Evolutionary conservation across 1,140 invertebrate genomes (phyloP).

Genomic region (Coenobita brevimanus): DNA sequence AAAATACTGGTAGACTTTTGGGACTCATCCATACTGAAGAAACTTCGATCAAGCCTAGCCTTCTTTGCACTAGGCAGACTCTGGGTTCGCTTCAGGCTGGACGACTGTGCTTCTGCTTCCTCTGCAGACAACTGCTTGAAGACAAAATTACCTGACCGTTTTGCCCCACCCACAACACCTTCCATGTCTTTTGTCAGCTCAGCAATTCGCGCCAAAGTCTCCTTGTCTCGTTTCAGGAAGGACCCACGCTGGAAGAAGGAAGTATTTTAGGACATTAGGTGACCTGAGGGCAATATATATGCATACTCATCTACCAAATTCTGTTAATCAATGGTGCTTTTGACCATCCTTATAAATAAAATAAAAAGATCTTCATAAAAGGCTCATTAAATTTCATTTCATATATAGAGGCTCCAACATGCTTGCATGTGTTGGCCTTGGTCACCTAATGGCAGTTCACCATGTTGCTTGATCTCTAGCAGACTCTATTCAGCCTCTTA

Average conservation of each 20-base stretch:
- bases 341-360: too few species aligned
- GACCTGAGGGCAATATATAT: too few species aligned
- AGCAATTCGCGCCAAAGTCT: constrained; percentile 58
- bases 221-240: constrained; percentile 59
- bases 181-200: constrained; percentile 59
- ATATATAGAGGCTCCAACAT: too few species aligned
- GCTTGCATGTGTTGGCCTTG: too few species aligned
- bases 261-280: too few species aligned
- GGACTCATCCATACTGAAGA: constrained; percentile 4
- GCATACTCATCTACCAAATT: too few species aligned
- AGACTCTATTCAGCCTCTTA: too few species aligned
- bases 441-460: too few species aligned
- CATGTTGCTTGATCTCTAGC: too few species aligned
- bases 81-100: background rate
- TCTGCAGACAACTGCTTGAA: constrained; percentile 64
- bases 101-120: constrained; percentile 42
- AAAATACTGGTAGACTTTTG: constrained; percentile 47
- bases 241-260: constrained; percentile 60
- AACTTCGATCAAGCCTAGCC: constrained; percentile 31
- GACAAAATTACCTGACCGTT: constrained; percentile 62
- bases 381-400: too few species aligned
- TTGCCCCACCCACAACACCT: constrained; percentile 44
- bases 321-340: too few species aligned
- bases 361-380: too few species aligned
- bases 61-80: constrained; percentile 22